Evolutionary conservation across 2,888 invertebrate genomes (phyloP).

Genomic region (Eupelmus urozonus): DNA sequence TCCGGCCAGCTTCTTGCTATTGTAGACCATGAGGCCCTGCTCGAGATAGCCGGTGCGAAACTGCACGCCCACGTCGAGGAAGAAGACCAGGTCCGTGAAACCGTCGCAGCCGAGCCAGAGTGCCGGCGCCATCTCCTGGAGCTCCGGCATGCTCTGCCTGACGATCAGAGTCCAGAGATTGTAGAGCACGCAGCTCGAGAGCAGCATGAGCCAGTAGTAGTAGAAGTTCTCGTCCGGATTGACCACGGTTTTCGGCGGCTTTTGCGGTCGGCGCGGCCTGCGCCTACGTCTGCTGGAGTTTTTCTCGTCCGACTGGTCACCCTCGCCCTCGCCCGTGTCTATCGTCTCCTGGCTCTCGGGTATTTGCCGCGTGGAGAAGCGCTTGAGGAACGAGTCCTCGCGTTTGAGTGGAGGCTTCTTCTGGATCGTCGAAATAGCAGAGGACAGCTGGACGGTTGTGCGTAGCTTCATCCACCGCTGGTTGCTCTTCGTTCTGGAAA

Average conservation of each 20-base stretch:
- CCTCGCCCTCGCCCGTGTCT: conserved; percentile 85
- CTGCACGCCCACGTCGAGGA: conserved; percentile 93
- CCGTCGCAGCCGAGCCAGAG: conserved; percentile 92
- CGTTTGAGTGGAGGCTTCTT: conserved; percentile 93
- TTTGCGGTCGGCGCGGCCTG: conserved; percentile 83
- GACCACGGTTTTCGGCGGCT: conserved; percentile 89
- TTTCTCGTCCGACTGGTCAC: conserved; percentile 78
- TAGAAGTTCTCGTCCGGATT: conserved; percentile 97
- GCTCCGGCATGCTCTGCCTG: conserved; percentile 94
- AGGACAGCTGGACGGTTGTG: conserved; percentile 94
- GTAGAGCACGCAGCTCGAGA: conserved; percentile 93
- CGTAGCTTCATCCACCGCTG: conserved; percentile 97
- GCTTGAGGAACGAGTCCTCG: conserved; percentile 94
- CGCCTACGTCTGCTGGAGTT: conserved; percentile 80
- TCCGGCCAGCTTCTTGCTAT: conserved; percentile 91
- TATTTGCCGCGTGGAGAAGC: conserved; percentile 95
- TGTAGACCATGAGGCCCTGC: conserved; percentile 96
- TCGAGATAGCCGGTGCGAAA: conserved; percentile 96
- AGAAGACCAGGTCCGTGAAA: conserved; percentile 91
- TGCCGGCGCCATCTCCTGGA: conserved; percentile 85
- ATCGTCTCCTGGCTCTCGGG: conserved; percentile 91
- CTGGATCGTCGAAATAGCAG: conserved; percentile 87
- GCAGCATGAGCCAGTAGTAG: conserved; percentile 95
- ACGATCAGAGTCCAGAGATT: conserved; percentile 98
- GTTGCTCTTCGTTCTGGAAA: conserved; percentile 90